Conservation (phyloP, 2,113 vertebrate species). For the Xenotilapia caudafasciata region DNA sequence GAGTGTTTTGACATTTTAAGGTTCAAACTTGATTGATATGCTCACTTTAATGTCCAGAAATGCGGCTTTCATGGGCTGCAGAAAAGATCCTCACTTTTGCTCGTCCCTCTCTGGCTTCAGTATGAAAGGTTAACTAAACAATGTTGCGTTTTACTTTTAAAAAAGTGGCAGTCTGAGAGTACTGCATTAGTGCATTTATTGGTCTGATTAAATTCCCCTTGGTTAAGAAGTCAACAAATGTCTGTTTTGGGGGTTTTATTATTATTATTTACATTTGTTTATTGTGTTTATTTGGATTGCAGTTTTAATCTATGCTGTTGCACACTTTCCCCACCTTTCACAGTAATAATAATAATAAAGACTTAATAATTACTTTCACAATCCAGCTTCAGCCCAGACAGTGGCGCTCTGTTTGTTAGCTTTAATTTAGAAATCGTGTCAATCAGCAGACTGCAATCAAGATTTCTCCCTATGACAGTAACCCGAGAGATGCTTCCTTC, state of each 20-base stretch:
- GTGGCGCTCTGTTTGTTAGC: background rate
- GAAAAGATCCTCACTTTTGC: background rate
- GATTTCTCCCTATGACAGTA: conserved; percentile 53
- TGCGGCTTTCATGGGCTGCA: background rate
- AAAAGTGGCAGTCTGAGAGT: background rate
- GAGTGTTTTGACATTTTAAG: too few species aligned
- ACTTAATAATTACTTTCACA: background rate
- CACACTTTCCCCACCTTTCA: background rate
- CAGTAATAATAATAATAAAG: background rate
- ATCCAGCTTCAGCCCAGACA: background rate
- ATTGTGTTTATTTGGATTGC: background rate
- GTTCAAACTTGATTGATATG: background rate
- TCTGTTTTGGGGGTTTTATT: conserved; percentile 4
- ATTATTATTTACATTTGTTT: conserved; percentile 14
- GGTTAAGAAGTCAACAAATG: conserved; percentile 47
- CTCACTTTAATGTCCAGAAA: conserved; percentile 15
- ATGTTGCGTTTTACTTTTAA: conserved; percentile 25
- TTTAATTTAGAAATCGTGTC: conserved; percentile 33
- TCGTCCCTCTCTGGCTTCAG: background rate
- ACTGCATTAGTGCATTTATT: conserved; percentile 6
- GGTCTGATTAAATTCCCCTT: conserved; percentile 15
- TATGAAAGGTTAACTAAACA: conserved; percentile 18
- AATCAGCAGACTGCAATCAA: conserved; percentile 65
- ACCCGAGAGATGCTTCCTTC: conserved; percentile 51
- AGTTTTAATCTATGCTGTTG: background rate